Evolutionary conservation across 2,113 vertebrate genomes (phyloP), one percentile per base, ranked within the genome.

Genomic region (Dasyurus viverrinus): DNA sequence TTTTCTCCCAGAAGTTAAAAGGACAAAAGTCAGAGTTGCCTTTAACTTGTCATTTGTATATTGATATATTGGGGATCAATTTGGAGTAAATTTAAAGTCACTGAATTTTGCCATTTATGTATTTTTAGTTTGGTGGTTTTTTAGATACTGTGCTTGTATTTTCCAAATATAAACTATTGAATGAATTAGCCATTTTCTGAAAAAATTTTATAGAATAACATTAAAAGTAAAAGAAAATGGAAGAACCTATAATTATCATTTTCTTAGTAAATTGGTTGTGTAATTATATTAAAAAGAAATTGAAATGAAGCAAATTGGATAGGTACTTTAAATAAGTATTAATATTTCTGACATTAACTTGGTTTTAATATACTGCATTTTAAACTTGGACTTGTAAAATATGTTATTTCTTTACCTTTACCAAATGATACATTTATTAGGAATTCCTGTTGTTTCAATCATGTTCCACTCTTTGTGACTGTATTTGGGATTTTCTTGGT

Each of bases 21-120:
- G 93, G 91, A 92, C 92, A 92, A 95, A 97, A 95, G 6, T 97
- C n/a, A 91, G 89, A 76, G n/a, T 84, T 84, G n/a, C 16, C 60
- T 95, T 95, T 95, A n/a, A 3, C 96, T 89, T 22, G 94, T 96
- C 0, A 95, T 16, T 91, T 94, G 6, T 90, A 27, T 92, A 6
- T 68, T 2, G 26, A 90, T 93, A 90, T 97, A 48, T 95, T 96
- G 96, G 94, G 90, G 19, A 92, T 0, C 68, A 96, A 91, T 93
- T 52, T 92, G 36, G 16, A 91, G 60, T 95, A 92, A 90, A 2
- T 95, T 97, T 94, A 93, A 91, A 93, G 92, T 55, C 94, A 93
- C 60, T 96, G 89, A 89, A 4, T 94, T 97, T 95, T 96, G 60
- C 94, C 42, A 93, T 36, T 68, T 95, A 76, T 94, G 47, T 42